Evolutionary conservation across 2,888 invertebrate species (phyloP), one percentile per base, ranked within the genome.

Genomic region (Drosophila mayaguana): DNA sequence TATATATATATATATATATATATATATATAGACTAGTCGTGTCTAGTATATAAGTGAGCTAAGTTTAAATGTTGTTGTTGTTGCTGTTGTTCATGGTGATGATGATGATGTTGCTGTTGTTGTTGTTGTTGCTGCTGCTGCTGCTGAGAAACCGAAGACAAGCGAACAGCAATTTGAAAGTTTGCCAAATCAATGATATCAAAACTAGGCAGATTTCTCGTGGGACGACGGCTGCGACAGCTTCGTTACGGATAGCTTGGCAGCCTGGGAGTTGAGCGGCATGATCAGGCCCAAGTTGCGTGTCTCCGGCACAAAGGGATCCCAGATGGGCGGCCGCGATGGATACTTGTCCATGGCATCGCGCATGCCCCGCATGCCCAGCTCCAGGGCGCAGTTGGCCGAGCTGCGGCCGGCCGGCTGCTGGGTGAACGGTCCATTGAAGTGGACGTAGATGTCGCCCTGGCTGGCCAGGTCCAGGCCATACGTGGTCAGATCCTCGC

Each of bases 311-410:
- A 73, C 77, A 34, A 83, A 83, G 0, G 75, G 66, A n/a, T 88
- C 86, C 86, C 88, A 84, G 36, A 63, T 40, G 0, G 86, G 86
- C 0, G 86, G 61, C 57, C 48, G 43, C 0, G 28, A 14, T 3
- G 83, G 81, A 66, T 66, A 55, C 18, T 63, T 57, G 3, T 68
- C 64, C 38, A 88, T 75, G 1, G 81, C 75, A 45, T 86, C 78
- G 0, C 84, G 72, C 83, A 84, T 79, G 20, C 70, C 86, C 0
- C 84, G 83, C 84, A 88, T 88, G 14, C 88, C 88, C 51, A 88
- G 48, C 65, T 88, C 84, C 12, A 84, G 32, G 20, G 79, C 74
- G 12, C 77, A 70, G 18, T 72, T 67, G 50, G 75, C 69, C 7
- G 81, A 78, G 34, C 43, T 79, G 11, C 86, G 72, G 0, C 64